Conservation (phyloP, 2,888 invertebrate species). For the Cremastinae sp. region DNA sequence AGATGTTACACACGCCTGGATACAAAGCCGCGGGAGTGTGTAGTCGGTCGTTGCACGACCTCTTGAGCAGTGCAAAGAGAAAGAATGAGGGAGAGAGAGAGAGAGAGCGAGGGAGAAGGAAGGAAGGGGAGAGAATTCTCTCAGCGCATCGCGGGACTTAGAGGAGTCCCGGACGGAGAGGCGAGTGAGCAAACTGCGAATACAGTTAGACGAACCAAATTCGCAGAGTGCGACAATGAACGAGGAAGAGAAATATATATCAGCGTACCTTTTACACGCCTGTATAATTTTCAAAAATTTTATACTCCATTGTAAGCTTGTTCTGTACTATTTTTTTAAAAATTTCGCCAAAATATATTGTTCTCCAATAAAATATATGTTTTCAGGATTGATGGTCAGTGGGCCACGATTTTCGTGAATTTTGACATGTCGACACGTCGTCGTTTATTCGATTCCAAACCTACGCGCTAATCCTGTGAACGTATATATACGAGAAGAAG, state of each 20-base stretch:
- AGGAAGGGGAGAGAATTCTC: constrained; percentile 18
- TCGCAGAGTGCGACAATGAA: constrained; percentile 76
- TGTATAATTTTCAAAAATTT: neutral
- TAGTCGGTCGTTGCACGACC: constrained; percentile 57
- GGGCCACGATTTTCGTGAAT: no score
- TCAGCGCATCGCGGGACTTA: constrained; percentile 59
- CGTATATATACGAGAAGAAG: no score
- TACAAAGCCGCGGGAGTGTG: constrained; percentile 31
- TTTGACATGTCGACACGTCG: no score
- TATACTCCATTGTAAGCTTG: no score
- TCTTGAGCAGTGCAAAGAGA: constrained; percentile 42
- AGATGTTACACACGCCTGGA: constrained; percentile 44
- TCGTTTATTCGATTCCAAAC: no score
- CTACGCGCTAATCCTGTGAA: no score
- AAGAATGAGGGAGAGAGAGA: constrained; percentile 15
- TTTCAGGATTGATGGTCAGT: no score
- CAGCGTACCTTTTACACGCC: constrained; percentile 8
- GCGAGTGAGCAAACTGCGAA: constrained; percentile 66
- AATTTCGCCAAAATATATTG: no score
- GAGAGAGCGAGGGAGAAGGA: constrained; percentile 15
- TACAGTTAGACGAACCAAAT: constrained; percentile 80
- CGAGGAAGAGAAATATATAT: constrained; percentile 69
- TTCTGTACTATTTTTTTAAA: no score
- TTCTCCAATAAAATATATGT: no score
- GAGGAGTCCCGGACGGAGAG: constrained; percentile 62